Conservation (phyloP, 2,797 vertebrate genomes). For the Holocentrus rufus region DNA sequence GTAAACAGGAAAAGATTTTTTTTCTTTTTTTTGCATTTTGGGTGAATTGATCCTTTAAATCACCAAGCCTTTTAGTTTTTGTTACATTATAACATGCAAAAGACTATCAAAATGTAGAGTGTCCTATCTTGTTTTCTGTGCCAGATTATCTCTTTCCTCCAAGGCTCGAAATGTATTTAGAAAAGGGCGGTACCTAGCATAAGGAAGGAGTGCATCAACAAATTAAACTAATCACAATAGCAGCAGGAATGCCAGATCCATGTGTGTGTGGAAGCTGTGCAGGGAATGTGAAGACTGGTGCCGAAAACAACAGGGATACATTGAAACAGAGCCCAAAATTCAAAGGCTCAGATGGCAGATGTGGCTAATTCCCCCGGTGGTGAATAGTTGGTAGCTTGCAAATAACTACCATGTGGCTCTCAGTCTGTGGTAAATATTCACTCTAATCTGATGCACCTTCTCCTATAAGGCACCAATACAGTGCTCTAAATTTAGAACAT, state of each 20-base stretch:
- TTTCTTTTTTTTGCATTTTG: too few relatives aligned
- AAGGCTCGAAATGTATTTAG: slow-evolving; percentile 31
- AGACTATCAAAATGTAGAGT: not conserved
- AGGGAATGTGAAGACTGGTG: slow-evolving; percentile 49
- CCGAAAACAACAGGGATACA: slow-evolving; percentile 38
- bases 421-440: slow-evolving; percentile 2
- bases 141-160: slow-evolving; percentile 12
- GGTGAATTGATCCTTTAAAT: too few relatives aligned
- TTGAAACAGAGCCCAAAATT: slow-evolving; percentile 20
- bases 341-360: slow-evolving; percentile 32
- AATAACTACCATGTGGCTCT: not conserved
- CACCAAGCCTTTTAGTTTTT: not conserved
- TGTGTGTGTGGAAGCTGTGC: slow-evolving; percentile 36
- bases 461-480: slow-evolving; percentile 11
- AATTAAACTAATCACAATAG: slow-evolving; percentile 26
- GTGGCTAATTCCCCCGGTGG: slow-evolving; percentile 19
- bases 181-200: slow-evolving; percentile 35
- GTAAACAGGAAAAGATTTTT: too few relatives aligned
- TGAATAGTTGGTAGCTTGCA: slow-evolving; percentile 5
- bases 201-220: not conserved
- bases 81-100: not conserved
- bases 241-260: slow-evolving; percentile 56
- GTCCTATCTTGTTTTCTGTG: not conserved
- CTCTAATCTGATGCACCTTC: not conserved
- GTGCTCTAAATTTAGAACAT: slow-evolving; percentile 33